Conservation (phyloP, 1,140 invertebrate genomes). For the Lordiphosa mommai region DNA sequence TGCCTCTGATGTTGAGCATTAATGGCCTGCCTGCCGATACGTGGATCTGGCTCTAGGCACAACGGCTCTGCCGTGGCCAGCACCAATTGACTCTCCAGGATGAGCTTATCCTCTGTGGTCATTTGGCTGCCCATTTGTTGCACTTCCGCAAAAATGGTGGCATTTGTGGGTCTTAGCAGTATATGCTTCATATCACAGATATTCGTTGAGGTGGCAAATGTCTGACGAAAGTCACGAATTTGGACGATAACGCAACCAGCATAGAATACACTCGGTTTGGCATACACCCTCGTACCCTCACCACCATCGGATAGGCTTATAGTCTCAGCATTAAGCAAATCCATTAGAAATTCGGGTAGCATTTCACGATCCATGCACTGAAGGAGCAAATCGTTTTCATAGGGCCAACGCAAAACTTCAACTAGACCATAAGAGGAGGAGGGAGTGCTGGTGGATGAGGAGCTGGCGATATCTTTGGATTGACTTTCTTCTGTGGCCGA, state of each 20-base stretch:
- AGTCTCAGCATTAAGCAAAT: constrained; percentile 89
- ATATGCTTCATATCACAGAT: constrained; percentile 90
- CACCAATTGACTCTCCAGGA: constrained; percentile 90
- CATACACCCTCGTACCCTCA: constrained; percentile 61
- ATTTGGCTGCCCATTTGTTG: constrained; percentile 61
- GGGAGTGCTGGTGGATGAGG: constrained; percentile 49
- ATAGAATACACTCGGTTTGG: constrained; percentile 89
- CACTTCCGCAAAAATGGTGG: constrained; percentile 83
- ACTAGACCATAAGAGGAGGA: constrained; percentile 81
- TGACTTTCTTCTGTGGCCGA: constrained; percentile 24
- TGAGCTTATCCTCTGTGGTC: constrained; percentile 87
- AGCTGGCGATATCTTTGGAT: constrained; percentile 24
- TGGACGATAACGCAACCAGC: constrained; percentile 95
- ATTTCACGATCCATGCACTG: constrained; percentile 92
- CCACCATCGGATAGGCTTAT: constrained; percentile 64
- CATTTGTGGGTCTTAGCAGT: constrained; percentile 91
- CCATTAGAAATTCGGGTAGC: constrained; percentile 91
- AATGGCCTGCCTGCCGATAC: constrained; percentile 87
- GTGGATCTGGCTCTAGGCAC: constrained; percentile 92
- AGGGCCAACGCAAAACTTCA: constrained; percentile 88
- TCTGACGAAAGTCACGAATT: constrained; percentile 92
- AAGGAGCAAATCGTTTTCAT: constrained; percentile 88
- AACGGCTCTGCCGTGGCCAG: constrained; percentile 91
- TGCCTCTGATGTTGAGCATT: constrained; percentile 87
- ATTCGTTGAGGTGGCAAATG: constrained; percentile 84